These are phyloP conservation scores for Pyrocephalus nanus DNA, from an alignment of 2,797 vertebrate genomes.

Conservation along the genomic window DNA sequence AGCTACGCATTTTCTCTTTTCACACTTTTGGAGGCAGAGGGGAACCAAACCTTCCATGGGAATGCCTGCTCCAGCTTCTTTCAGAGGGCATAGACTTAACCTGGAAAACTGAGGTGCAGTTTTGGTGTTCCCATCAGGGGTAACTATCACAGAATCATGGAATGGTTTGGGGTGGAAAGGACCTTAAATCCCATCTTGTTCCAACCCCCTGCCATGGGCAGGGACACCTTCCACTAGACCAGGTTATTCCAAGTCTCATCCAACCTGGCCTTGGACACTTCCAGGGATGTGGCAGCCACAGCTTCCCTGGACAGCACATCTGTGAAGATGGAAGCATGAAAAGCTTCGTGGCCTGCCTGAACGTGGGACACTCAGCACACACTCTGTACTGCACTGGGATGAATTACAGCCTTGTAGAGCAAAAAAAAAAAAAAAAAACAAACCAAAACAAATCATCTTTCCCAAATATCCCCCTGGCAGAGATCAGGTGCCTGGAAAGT, in stretches of 20 bases:
- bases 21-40: not conserved
- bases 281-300: not conserved
- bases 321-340: not conserved
- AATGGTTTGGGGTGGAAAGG: not conserved
- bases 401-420: not conserved
- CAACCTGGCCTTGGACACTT: not conserved
- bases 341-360: not conserved
- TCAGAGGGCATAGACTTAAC: not conserved
- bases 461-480: not conserved
- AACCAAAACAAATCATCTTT: not conserved
- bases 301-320: not conserved
- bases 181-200: not conserved
- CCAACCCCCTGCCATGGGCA: not conserved
- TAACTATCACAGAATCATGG: not conserved
- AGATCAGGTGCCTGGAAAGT: not conserved
- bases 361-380: rapidly evolving
- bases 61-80: not conserved
- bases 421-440: not conserved
- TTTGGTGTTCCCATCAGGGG: not conserved
- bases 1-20: not conserved
- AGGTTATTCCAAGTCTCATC: rapidly evolving
- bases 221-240: not conserved
- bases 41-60: not conserved
- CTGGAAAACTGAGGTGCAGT: not conserved
- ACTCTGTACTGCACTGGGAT: rapidly evolving